Conservation (phyloP, 1,140 invertebrate genomes). For the Drosophila malerkotliana region DNA sequence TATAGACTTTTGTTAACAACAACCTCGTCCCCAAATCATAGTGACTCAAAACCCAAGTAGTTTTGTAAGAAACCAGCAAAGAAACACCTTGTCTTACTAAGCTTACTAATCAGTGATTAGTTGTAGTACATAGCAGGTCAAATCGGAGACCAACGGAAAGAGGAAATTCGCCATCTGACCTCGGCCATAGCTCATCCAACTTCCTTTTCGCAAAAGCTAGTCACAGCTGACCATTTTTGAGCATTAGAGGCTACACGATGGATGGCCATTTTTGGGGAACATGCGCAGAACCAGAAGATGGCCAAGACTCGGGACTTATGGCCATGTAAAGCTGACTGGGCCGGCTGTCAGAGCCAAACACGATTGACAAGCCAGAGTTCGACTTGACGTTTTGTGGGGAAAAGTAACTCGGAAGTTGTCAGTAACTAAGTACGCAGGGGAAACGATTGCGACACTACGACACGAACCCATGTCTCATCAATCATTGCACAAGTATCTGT, state of each 20-base stretch:
- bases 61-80: not conserved
- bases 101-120: too few species aligned
- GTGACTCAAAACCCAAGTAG: not conserved
- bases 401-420: conserved; percentile 57
- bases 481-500: conserved; percentile 32
- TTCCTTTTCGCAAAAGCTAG: conserved; percentile 27
- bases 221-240: conserved; percentile 25
- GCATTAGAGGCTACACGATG: conserved; percentile 29
- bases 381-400: conserved; percentile 17
- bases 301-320: conserved; percentile 52
- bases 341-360: conserved; percentile 48
- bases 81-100: too few species aligned
- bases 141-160: not conserved
- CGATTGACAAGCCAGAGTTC: conserved; percentile 49
- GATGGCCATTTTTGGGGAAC: conserved; percentile 47
- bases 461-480: conserved; percentile 48
- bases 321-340: conserved; percentile 48
- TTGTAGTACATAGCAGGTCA: not conserved
- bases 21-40: not conserved
- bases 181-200: not conserved
- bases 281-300: conserved; percentile 45
- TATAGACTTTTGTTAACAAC: not conserved
- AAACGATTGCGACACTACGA: conserved; percentile 16
- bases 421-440: conserved; percentile 11
- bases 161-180: not conserved